These are phyloP conservation scores for Athene noctua DNA, from an alignment of 2,113 vertebrate genomes.

Conservation along the genomic window DNA sequence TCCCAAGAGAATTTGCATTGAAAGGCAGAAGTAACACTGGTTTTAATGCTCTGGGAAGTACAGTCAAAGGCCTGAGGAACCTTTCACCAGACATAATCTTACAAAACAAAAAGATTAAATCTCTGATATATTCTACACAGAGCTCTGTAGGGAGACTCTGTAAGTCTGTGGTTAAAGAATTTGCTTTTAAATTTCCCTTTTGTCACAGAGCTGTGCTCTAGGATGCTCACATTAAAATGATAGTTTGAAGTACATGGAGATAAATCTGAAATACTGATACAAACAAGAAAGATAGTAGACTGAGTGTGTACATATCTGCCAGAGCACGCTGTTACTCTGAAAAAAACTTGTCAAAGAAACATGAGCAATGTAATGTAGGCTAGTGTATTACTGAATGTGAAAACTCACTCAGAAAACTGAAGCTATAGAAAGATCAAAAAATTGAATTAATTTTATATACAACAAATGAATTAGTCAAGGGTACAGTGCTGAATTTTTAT, in stretches of 20 bases:
- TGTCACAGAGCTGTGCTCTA: neutral
- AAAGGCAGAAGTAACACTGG: neutral
- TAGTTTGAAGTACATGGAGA: neutral
- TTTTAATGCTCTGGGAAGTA: neutral
- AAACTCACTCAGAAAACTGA: neutral
- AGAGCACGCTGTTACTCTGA: neutral
- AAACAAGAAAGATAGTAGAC: neutral
- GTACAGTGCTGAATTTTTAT: neutral
- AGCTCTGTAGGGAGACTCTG: neutral
- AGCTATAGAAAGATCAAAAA: neutral
- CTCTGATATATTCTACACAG: neutral
- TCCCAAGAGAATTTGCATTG: neutral
- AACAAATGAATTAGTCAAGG: neutral
- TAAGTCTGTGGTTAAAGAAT: neutral
- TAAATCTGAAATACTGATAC: neutral
- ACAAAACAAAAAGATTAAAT: fast-evolving
- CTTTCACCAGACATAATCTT: neutral
- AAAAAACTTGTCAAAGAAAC: neutral
- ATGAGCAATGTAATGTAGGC: neutral
- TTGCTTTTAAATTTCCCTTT: neutral
- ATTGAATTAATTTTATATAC: neutral
- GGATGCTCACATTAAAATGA: neutral
- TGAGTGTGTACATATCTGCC: neutral
- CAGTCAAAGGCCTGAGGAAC: neutral
- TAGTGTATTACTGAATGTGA: neutral